A percentile compares a stretch with the other conserved stretches of the same genome.
These are phyloP conservation scores for Mizuhopecten yessoensis DNA, from an alignment of 1,140 invertebrate genomes.

Conservation along the genomic window DNA sequence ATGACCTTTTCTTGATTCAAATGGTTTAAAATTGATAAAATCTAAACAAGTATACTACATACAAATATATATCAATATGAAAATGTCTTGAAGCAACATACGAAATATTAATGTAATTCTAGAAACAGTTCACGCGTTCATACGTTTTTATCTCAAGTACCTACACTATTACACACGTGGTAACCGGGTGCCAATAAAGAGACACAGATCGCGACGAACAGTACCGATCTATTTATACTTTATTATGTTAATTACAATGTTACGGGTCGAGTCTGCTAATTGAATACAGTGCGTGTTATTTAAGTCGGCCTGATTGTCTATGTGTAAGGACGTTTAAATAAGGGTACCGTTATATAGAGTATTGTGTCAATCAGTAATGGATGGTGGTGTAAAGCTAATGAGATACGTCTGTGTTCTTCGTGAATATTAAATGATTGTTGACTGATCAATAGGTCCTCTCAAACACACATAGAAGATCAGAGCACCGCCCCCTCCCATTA, in stretches of 20 bases:
- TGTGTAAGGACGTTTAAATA: not conserved
- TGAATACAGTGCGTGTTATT: not conserved
- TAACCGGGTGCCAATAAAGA: constrained; percentile 24
- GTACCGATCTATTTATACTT: not conserved
- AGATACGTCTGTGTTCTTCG: too few relatives aligned
- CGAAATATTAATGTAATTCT: too few relatives aligned
- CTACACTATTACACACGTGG: not conserved
- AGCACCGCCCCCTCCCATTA: too few relatives aligned
- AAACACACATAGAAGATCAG: too few relatives aligned
- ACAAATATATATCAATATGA: too few relatives aligned
- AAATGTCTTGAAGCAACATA: too few relatives aligned
- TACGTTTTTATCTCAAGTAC: not conserved
- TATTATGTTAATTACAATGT: not conserved
- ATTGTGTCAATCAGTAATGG: too few relatives aligned
- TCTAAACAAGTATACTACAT: too few relatives aligned
- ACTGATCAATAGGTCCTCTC: too few relatives aligned
- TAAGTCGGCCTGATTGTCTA: not conserved
- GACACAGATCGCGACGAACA: not conserved
- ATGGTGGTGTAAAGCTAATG: not conserved
- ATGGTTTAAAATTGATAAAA: not conserved
- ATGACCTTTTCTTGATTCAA: not conserved
- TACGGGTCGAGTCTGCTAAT: not conserved
- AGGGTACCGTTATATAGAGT: not conserved
- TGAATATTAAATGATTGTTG: too few relatives aligned
- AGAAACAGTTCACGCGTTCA: too few relatives aligned